Evolutionary conservation across 2,113 vertebrate species (phyloP).

Genomic region (Cyanoramphus novaezelandiae): DNA sequence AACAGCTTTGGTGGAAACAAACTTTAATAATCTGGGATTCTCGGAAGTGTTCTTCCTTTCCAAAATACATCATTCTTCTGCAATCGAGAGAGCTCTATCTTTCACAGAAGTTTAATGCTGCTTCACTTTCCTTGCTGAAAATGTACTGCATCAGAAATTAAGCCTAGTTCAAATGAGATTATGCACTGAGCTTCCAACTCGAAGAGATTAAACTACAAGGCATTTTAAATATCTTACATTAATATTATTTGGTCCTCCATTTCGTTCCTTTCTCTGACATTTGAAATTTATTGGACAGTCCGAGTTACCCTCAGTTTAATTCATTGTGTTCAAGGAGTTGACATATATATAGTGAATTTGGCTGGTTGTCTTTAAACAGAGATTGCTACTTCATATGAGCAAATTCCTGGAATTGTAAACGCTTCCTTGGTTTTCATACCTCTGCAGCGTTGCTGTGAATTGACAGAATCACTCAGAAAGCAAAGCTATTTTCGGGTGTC

Average conservation of each 20-base stretch:
- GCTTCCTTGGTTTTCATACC: neutral
- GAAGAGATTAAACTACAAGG: neutral
- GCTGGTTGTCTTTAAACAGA: neutral
- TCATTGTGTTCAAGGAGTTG: neutral
- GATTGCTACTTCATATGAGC: neutral
- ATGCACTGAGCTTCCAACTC: neutral
- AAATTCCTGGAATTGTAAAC: neutral
- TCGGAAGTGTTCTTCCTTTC: conserved; percentile 32
- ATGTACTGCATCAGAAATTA: neutral
- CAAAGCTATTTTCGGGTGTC: neutral
- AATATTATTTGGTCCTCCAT: neutral
- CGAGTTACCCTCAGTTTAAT: neutral
- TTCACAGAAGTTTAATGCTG: neutral
- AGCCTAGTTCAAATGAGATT: neutral
- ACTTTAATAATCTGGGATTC: conserved; percentile 3
- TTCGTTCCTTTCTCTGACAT: neutral
- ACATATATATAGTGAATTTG: neutral
- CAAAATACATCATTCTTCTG: neutral
- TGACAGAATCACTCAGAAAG: conserved; percentile 13
- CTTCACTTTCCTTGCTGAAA: neutral
- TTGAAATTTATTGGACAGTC: neutral
- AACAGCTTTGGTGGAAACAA: conserved; percentile 9
- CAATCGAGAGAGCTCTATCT: neutral
- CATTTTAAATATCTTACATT: neutral
- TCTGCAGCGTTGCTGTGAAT: neutral